Evolutionary conservation across 1,140 invertebrate genomes (phyloP), one percentile per base, ranked within the genome.

Genomic region (Asobara japonica): DNA sequence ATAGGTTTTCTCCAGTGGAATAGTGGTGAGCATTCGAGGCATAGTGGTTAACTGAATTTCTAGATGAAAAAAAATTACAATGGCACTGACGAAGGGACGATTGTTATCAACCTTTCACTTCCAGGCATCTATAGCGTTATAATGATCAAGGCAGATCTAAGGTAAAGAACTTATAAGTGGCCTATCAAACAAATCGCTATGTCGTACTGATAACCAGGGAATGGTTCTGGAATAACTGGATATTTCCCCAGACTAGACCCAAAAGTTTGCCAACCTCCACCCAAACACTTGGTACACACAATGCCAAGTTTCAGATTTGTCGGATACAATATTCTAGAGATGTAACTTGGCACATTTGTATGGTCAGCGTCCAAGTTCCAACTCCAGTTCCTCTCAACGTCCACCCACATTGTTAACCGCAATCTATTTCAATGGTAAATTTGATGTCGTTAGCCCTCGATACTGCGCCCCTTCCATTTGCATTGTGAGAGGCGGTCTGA

Each of bases 281-380:
- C 16, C 41, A 45, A 33, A 45, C 41, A 16, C 41, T 45, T 45
- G 41, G 25, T 67, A 20, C 10, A 60, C 25, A 16, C 41, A 13
- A 45, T 45, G 30, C 10, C 13, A 70, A 75, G 70, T 75, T 72
- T 65, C 70, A 20, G 74, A 75, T 75, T 75, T 61, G 74, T 67
- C 61, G 38, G 20, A 66, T 45, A 72, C 62, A 66, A 69, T 75
- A 64, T 31, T 25, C 64, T 29, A 16, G 41, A 27, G 30, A 33
- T 41, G 18, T 13, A 72, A 72, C 70, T 75, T 72, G 65, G 61
- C 66, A 66, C 70, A 72, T 75, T 74, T 48, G 38, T 67, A 74
- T 31, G 25, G 30, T 41, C 25, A 45, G 25, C 30, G 27, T 29
- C n/a, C 72, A 48, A 62, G 75, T 71, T 30, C 65, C 30, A 48